Conservation (phyloP, 2,888 invertebrate genomes). For the Choristoneura rosaceana region DNA sequence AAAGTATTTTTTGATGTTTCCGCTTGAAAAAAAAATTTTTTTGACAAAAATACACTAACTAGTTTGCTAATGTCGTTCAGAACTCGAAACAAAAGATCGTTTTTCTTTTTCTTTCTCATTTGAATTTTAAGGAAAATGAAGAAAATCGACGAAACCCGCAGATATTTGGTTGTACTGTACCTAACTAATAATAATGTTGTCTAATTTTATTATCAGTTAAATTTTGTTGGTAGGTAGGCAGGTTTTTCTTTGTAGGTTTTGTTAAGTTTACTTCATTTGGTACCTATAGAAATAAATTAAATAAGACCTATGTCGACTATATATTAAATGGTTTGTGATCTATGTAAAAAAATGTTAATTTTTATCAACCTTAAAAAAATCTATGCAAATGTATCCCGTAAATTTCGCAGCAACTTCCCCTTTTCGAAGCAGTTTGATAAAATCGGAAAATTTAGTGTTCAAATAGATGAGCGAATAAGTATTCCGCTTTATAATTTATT, state of each 20-base stretch:
- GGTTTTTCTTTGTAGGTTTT: too few relatives aligned
- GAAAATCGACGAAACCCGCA: too few relatives aligned
- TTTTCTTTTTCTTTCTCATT: too few relatives aligned
- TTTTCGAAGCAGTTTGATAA: constrained; percentile 40
- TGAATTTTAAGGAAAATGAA: too few relatives aligned
- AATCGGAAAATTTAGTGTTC: constrained; percentile 69
- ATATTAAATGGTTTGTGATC: not conserved
- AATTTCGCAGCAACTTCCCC: constrained; percentile 23
- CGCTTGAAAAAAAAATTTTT: too few relatives aligned
- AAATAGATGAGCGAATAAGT: constrained; percentile 80
- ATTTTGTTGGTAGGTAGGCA: too few relatives aligned
- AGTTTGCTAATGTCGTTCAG: too few relatives aligned
- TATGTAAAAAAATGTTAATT: not conserved
- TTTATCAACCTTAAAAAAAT: not conserved
- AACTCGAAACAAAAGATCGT: too few relatives aligned
- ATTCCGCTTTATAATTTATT: constrained; percentile 78
- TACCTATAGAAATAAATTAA: not conserved
- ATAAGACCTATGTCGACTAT: not conserved
- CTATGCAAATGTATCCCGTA: constrained; percentile 11
- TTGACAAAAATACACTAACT: too few relatives aligned
- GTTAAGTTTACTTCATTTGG: not conserved
- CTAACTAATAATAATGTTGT: too few relatives aligned
- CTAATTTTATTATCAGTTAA: not conserved
- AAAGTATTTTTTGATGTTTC: not conserved
- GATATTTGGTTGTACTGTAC: too few relatives aligned